phyloP scores from a whole-genome alignment of 92 coral and sea anemone species.

The Ricordea florida region DNA sequence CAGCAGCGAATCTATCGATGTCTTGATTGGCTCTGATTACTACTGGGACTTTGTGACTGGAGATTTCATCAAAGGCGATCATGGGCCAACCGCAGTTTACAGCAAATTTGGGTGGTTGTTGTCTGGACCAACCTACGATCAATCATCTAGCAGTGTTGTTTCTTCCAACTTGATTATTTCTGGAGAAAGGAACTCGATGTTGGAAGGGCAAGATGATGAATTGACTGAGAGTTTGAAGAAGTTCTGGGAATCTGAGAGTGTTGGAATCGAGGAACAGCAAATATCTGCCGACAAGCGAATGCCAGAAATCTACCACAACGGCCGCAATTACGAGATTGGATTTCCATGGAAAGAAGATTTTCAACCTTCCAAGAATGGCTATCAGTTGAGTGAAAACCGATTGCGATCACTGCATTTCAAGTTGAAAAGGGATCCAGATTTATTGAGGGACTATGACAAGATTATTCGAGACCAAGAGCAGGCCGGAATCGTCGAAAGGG shows the following conservation, averaged over 20 bases:
- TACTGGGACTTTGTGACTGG: constrained; percentile 55
- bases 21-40: constrained; percentile 42
- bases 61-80: constrained; percentile 29
- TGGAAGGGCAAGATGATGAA: constrained; percentile 5
- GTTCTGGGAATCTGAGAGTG: background rate
- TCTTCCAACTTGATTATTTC: constrained; percentile 47
- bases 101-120: constrained; percentile 60
- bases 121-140: constrained; percentile 34
- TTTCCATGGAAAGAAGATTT: constrained; percentile 34
- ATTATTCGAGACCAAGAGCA: constrained; percentile 40
- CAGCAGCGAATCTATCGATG: constrained; percentile 30
- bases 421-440: constrained; percentile 11
- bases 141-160: constrained; percentile 1
- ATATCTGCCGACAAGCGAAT: background rate
- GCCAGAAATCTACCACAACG: constrained; percentile 13
- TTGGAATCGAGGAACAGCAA: background rate
- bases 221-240: constrained; percentile 14
- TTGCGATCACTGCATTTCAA: too few species aligned
- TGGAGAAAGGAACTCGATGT: background rate
- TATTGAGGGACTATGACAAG: constrained; percentile 18
- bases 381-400: too few species aligned
- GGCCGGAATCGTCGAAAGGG: constrained; percentile 13
- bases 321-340: constrained; percentile 7
- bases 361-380: background rate
- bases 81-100: constrained; percentile 45